Evolutionary conservation across 2,797 vertebrate genomes (phyloP).

Genomic region (Falco peregrinus): DNA sequence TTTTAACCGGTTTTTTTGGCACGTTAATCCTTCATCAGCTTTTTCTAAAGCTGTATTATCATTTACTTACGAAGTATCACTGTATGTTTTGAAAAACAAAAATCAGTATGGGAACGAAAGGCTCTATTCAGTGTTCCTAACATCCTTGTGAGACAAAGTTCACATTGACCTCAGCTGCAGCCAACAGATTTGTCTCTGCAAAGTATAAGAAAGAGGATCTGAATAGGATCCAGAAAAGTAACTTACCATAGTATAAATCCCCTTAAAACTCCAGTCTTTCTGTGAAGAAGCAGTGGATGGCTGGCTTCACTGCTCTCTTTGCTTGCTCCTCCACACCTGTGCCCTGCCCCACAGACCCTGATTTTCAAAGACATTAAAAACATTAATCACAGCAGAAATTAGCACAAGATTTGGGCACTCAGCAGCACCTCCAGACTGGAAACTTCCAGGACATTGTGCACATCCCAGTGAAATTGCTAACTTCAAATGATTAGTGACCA

Average conservation of each 20-base stretch:
- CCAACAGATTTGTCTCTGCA: neutral
- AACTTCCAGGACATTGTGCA: neutral
- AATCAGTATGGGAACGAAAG: neutral
- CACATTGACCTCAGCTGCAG: neutral
- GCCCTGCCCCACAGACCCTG: neutral
- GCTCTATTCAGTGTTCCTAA: neutral
- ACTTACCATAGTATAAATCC: neutral
- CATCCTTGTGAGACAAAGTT: neutral
- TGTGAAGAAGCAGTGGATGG: neutral
- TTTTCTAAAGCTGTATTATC: neutral
- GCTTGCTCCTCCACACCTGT: neutral
- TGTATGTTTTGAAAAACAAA: neutral
- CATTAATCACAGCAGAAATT: neutral
- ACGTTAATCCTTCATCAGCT: neutral
- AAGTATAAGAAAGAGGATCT: neutral
- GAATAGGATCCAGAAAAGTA: neutral
- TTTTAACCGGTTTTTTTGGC: neutral
- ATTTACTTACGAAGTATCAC: neutral
- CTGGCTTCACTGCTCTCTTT: neutral
- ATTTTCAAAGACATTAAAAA: neutral
- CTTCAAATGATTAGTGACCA: neutral
- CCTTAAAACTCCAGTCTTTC: neutral
- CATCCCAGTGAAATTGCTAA: neutral
- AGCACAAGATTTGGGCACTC: neutral
- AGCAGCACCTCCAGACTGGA: neutral